Conservation (phyloP, 2,888 invertebrate species). For the Luperina nickerlii region DNA sequence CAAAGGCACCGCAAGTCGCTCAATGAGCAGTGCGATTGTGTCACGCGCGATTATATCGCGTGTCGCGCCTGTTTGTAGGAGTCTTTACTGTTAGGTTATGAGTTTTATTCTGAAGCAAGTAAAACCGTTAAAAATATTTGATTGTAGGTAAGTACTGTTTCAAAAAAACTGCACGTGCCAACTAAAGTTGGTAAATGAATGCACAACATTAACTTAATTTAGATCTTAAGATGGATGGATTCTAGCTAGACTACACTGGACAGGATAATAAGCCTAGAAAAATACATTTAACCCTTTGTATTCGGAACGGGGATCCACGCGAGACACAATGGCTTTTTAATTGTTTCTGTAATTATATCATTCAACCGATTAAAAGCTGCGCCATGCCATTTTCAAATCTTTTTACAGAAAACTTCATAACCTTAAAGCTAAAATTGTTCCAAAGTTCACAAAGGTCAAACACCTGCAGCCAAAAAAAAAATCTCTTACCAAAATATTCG, state of each 20-base stretch:
- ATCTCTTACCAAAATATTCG: conserved; percentile 26
- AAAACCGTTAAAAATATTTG: background rate
- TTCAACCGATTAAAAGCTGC: background rate
- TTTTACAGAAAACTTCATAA: background rate
- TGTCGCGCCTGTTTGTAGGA: too few species aligned
- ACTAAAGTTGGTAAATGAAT: background rate
- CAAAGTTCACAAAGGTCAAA: conserved; percentile 42
- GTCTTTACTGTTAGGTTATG: background rate
- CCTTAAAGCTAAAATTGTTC: background rate
- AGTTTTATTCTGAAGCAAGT: background rate
- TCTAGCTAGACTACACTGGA: background rate
- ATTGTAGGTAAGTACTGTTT: background rate
- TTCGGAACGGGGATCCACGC: background rate
- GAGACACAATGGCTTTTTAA: background rate
- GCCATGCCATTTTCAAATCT: background rate
- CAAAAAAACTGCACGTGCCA: too few species aligned
- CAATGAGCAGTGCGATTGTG: too few species aligned
- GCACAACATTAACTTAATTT: background rate
- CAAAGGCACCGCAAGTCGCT: too few species aligned
- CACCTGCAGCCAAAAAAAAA: conserved; percentile 34
- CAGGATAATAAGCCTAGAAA: background rate
- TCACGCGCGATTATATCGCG: too few species aligned
- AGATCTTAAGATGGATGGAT: background rate
- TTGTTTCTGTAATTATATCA: background rate
- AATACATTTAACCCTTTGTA: background rate